Percentiles rank a stretch among this genome's conserved stretches.
These are phyloP conservation scores for Petrolisthes manimaculis DNA, from an alignment of 2,888 invertebrate genomes.

Conservation along the genomic window DNA sequence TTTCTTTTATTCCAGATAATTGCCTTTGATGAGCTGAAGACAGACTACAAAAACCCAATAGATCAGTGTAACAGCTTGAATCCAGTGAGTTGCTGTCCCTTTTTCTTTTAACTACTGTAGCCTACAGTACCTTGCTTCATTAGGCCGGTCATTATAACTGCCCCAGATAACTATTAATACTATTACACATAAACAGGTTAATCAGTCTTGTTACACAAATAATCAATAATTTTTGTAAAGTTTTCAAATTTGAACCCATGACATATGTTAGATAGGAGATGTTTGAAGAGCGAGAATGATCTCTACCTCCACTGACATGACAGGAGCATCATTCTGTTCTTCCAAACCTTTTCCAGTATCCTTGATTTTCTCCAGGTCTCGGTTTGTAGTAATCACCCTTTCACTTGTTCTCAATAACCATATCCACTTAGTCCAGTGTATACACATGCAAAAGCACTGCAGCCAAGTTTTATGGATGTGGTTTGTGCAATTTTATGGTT, in stretches of 20 bases:
- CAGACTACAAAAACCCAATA: slow-evolving; percentile 99
- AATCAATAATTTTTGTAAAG: slow-evolving; percentile 14
- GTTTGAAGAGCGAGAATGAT: slow-evolving; percentile 12
- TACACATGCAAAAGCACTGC: no score
- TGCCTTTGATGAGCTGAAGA: slow-evolving; percentile 98
- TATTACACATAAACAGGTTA: background rate
- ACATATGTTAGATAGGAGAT: background rate
- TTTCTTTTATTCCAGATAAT: slow-evolving; percentile 79
- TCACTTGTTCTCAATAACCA: no score
- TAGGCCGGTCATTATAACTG: background rate
- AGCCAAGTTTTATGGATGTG: no score
- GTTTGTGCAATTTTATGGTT: no score
- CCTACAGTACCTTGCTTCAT: background rate
- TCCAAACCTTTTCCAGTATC: no score
- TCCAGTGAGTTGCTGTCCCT: slow-evolving; percentile 81
- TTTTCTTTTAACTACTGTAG: background rate
- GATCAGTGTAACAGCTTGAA: slow-evolving; percentile 98
- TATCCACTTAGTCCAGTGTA: no score
- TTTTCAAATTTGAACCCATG: slow-evolving; percentile 17
- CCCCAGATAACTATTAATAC: background rate
- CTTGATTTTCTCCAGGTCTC: no score
- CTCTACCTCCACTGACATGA: background rate
- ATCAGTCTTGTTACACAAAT: slow-evolving; percentile 21
- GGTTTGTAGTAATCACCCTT: no score
- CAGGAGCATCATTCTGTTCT: background rate